Evolutionary conservation across 2,888 invertebrate species (phyloP).

Genomic region (Coronaproctus castanopsis): DNA sequence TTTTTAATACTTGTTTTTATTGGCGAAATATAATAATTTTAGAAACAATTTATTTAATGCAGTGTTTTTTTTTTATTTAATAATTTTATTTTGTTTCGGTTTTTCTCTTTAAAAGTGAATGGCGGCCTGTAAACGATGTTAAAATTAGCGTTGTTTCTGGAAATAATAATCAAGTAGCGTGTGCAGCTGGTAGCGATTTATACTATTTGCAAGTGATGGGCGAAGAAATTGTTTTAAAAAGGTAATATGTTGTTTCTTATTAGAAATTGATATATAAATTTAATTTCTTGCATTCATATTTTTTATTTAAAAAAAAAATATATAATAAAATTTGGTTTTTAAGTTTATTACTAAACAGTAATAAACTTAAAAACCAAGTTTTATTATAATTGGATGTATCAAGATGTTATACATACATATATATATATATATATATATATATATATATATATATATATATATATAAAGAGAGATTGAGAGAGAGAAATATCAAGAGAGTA

Average conservation of each 20-base stretch:
- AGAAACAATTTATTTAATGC: not conserved
- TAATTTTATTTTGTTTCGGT: not conserved
- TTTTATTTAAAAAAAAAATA: not conserved
- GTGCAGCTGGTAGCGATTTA: conserved; percentile 72
- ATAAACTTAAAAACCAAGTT: too few relatives aligned
- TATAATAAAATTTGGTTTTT: too few relatives aligned
- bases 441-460: too few relatives aligned
- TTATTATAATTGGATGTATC: too few relatives aligned
- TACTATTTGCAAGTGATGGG: conserved; percentile 56
- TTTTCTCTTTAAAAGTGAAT: too few relatives aligned
- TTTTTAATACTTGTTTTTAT: not conserved
- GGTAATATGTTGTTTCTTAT: conserved; percentile 24
- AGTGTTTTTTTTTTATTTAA: not conserved
- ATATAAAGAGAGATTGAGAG: too few relatives aligned
- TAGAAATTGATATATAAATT: not conserved
- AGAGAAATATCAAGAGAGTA: too few relatives aligned
- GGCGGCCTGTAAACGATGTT: conserved; percentile 45
- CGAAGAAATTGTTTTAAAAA: conserved; percentile 39
- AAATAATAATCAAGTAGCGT: conserved; percentile 51
- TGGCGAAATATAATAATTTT: not conserved
- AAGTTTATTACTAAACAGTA: too few relatives aligned
- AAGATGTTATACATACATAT: too few relatives aligned
- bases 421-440: too few relatives aligned
- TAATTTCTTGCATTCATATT: not conserved
- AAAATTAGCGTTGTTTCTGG: conserved; percentile 75